Evolutionary conservation across 2,113 vertebrate genomes (phyloP).

Genomic region (Neolamprologus falcicula): DNA sequence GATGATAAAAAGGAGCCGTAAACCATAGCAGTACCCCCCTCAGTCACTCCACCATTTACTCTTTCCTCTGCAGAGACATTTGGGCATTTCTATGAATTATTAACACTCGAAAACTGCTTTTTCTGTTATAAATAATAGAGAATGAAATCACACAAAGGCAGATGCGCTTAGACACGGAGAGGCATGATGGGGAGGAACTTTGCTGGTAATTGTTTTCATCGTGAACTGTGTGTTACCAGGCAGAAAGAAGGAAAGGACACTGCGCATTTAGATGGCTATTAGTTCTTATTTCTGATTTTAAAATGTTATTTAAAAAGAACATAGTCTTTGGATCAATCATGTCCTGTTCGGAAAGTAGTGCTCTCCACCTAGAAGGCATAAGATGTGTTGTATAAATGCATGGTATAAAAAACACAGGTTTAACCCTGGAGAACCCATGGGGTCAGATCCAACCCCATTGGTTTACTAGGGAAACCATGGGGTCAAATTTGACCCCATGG

Average conservation of each 20-base stretch:
- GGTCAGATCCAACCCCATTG: no score
- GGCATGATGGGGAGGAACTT: constrained; percentile 15
- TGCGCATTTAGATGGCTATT: constrained; percentile 3
- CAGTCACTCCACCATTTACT: constrained; percentile 64
- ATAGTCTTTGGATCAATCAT: neutral
- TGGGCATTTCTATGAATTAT: constrained; percentile 76
- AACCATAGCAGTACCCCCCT: constrained; percentile 65
- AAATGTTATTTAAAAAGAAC: constrained; percentile 33
- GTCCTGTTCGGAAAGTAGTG: neutral
- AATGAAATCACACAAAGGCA: constrained; percentile 49
- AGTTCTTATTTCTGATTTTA: constrained; percentile 9
- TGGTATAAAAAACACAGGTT: neutral
- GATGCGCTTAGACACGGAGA: constrained; percentile 36
- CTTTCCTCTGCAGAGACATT: constrained; percentile 62
- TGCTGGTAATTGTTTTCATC: constrained; percentile 41
- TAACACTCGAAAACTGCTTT: constrained; percentile 75
- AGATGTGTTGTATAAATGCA: neutral
- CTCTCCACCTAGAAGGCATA: neutral
- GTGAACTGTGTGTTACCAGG: neutral
- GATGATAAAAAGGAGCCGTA: constrained; percentile 68
- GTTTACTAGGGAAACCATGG: no score
- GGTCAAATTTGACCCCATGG: no score
- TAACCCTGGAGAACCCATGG: neutral
- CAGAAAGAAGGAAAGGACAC: neutral
- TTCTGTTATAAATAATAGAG: constrained; percentile 82